A percentile compares a stretch with the other conserved stretches of the same genome.
Conservation (phyloP, 1,140 invertebrate genomes). For the Panulirus ornatus region DNA sequence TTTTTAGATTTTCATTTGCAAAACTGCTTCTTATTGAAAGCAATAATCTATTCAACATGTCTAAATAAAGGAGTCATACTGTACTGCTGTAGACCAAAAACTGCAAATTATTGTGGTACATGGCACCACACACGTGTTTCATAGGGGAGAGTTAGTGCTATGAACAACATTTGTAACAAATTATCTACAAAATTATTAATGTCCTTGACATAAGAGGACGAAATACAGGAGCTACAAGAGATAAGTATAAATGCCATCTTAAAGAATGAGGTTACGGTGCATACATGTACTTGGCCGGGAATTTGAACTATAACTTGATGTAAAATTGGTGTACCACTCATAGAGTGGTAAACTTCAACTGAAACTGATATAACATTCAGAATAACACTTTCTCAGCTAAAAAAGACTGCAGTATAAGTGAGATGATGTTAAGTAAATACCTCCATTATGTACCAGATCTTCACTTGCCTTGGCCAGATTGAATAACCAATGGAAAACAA, state of each 20-base stretch:
- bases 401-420: too few relatives aligned
- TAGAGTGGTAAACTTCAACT: not conserved
- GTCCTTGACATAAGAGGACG: conserved; percentile 24
- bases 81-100: conserved; percentile 7
- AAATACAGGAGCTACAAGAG: conserved; percentile 13
- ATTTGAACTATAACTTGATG: conserved; percentile 26
- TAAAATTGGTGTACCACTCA: not conserved
- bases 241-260: conserved; percentile 38
- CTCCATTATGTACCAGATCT: not conserved
- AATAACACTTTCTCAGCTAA: too few relatives aligned
- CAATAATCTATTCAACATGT: not conserved
- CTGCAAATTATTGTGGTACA: conserved; percentile 35
- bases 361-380: not conserved
- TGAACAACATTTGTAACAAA: conserved; percentile 28
- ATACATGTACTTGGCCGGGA: conserved; percentile 3
- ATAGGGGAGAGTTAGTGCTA: conserved; percentile 28
- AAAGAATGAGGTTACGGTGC: conserved; percentile 28
- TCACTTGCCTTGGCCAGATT: not conserved
- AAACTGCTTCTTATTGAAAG: too few relatives aligned
- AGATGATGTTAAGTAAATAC: not conserved
- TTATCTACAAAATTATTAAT: conserved; percentile 12
- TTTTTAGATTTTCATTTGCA: too few relatives aligned
- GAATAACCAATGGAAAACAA: not conserved
- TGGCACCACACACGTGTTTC: conserved; percentile 38
- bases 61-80: not conserved